These are phyloP conservation scores for Hydrocynus forskahlii DNA, from an alignment of 2,797 vertebrate species.

Conservation along the genomic window DNA sequence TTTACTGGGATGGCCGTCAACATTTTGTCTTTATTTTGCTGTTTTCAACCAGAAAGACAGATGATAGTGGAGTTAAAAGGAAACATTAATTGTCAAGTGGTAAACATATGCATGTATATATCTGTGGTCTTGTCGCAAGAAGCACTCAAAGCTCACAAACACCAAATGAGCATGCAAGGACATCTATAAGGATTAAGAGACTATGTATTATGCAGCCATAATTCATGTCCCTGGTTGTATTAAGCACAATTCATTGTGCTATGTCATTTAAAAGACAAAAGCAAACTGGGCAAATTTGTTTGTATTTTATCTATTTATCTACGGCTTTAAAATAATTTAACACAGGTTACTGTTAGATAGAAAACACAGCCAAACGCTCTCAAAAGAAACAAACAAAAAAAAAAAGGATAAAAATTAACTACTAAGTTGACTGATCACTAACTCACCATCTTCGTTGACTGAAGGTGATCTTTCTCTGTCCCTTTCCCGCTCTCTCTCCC, in stretches of 20 bases:
- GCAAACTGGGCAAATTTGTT: too few relatives aligned
- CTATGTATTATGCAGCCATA: too few relatives aligned
- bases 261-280: too few relatives aligned
- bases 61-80: neutral
- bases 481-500: conserved; percentile 62
- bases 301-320: too few relatives aligned
- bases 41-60: neutral
- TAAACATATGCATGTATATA: neutral
- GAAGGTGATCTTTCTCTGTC: conserved; percentile 71
- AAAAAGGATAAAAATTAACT: neutral
- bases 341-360: too few relatives aligned
- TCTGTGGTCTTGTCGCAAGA: neutral
- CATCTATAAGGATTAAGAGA: too few relatives aligned
- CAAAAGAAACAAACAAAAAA: neutral
- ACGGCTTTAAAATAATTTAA: too few relatives aligned
- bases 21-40: neutral
- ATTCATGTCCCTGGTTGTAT: too few relatives aligned
- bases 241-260: too few relatives aligned
- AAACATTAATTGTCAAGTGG: neutral
- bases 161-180: too few relatives aligned
- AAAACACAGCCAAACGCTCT: too few relatives aligned
- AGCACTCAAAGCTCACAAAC: neutral
- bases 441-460: conserved; percentile 80
- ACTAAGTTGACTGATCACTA: neutral
- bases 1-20: neutral